phyloP scores from a whole-genome alignment of 2,888 invertebrate genomes.

The Apeira syringaria region DNA sequence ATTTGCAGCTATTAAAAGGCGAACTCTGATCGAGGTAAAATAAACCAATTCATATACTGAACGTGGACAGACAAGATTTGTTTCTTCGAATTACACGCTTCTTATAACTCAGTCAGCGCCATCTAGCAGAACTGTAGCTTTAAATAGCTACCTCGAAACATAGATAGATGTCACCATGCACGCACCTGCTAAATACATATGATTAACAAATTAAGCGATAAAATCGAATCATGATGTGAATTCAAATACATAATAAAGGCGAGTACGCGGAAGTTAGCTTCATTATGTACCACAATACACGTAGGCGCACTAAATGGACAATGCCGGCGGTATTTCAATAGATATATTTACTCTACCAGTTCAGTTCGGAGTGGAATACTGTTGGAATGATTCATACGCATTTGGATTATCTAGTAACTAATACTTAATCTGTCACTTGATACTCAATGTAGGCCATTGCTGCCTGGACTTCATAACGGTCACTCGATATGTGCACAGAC shows the following conservation, averaged over 20 bases:
- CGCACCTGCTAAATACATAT: background rate
- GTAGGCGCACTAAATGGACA: conserved; percentile 1
- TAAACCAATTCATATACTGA: no score
- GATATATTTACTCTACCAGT: background rate
- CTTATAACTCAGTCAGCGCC: conserved; percentile 12
- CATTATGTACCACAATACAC: conserved; percentile 20
- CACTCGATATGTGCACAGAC: conserved; percentile 7
- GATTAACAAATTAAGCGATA: conserved; percentile 9
- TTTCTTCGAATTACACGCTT: no score
- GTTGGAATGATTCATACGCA: conserved; percentile 27
- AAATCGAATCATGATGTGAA: conserved; percentile 9
- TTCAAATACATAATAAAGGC: background rate
- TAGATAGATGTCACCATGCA: conserved; percentile 23
- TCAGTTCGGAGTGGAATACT: conserved; percentile 23
- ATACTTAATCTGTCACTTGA: background rate
- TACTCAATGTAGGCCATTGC: conserved; percentile 24
- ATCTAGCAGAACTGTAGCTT: conserved; percentile 12
- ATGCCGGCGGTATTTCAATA: conserved; percentile 6
- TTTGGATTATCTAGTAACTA: background rate
- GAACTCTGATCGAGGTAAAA: no score
- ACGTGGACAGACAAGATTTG: no score
- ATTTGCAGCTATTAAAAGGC: no score
- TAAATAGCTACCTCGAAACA: conserved; percentile 3
- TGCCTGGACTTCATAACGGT: conserved; percentile 21
- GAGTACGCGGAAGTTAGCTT: conserved; percentile 31